A percentile compares a stretch with the other conserved stretches of the same genome.
Conservation (phyloP, 2,797 vertebrate genomes). For the Crypturellus tataupa region DNA sequence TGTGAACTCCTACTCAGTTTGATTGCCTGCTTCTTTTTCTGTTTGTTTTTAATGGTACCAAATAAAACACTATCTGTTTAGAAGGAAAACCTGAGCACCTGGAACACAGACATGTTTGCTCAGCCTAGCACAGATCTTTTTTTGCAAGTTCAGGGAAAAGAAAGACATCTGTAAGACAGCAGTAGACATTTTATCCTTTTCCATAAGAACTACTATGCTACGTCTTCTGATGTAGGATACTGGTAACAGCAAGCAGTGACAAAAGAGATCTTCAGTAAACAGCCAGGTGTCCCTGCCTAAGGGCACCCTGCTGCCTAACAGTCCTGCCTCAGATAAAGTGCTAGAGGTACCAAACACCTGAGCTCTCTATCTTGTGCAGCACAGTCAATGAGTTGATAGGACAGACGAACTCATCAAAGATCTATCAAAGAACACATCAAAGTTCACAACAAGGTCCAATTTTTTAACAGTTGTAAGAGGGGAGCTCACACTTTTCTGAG, state of each 20-base stretch:
- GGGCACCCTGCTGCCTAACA: no score
- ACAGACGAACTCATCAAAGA: not conserved
- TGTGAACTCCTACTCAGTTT: not conserved
- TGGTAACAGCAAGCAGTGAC: not conserved
- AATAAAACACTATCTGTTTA: not conserved
- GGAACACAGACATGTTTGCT: not conserved
- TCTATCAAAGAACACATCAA: not conserved
- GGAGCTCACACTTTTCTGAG: not conserved
- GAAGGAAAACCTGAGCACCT: not conserved
- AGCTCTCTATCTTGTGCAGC: not conserved
- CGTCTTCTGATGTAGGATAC: not conserved
- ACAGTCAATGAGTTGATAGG: fast-evolving
- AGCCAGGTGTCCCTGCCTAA: fast-evolving
- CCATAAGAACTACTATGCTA: not conserved
- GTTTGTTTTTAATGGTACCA: not conserved
- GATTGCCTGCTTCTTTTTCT: not conserved
- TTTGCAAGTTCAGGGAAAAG: not conserved
- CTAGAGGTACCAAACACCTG: fast-evolving
- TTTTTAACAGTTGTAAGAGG: no score
- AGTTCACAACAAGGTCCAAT: no score
- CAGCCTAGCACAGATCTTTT: not conserved
- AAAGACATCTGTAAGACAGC: not conserved
- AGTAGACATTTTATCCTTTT: not conserved
- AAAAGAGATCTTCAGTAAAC: fast-evolving
- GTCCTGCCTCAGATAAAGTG: not conserved